Evolutionary conservation across 2,888 invertebrate genomes (phyloP), one percentile per base, ranked within the genome.

Genomic region (Trachelus tabidus): DNA sequence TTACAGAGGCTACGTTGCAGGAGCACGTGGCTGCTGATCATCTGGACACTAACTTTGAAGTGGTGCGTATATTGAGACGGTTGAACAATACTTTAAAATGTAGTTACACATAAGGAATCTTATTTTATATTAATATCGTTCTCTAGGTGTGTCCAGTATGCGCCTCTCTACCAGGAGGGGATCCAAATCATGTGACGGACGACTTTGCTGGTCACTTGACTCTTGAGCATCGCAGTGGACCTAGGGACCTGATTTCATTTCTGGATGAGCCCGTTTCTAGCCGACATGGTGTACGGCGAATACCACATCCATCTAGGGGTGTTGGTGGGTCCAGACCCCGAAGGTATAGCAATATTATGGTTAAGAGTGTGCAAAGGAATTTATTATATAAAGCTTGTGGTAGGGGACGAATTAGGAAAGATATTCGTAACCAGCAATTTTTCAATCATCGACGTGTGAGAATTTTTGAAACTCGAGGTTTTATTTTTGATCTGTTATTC

Each of bases 181-280:
- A 99, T 92, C 98, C 98, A 81, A 99, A 99, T 93, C 95, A 98
- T 91, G 97, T 98, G 92, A 98, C 98, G 83, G 98, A 99, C 93
- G 99, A 99, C 94, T 98, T 99, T 93, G 96, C 98, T 85, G 97
- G 97, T 88, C 99, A 99, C 94, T 95, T 99, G 90, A 96, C 97
- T 81, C 93, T 98, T 86, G 98, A 99, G 92, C 99, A 99, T 93
- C 95, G 98, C 89, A 95, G 95, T 89, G 96, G 96, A 89, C 95
- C 96, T 86, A 94, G 98, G 92, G 98, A 98, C 94, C 94, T 98
- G 90, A 98, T 97, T 92, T 97, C 97, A 87, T 97, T 97, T 94
- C 93, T 97, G 90, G 98, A 98, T 93, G 98, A 98, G 92, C 97
- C 98, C 81, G 95, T 96, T 88, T 95, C 95, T 86, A 96, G 95